Conservation (phyloP, 2,888 invertebrate species). For the Balanococcus diminutus region DNA sequence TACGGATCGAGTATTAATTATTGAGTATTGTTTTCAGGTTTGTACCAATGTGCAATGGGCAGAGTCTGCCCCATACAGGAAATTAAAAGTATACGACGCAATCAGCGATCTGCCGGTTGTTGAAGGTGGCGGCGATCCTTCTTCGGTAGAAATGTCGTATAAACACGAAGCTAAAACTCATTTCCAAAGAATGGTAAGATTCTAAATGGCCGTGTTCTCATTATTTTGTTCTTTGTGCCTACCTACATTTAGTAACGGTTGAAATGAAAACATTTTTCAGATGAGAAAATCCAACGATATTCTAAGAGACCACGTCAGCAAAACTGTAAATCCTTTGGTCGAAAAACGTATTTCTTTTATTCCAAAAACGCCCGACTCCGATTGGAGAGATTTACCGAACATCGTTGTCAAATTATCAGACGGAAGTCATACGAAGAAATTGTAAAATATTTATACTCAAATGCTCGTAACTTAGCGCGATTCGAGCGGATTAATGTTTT, state of each 20-base stretch:
- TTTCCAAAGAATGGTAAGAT: conserved; percentile 66
- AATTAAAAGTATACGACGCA: conserved; percentile 79
- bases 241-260: too few species aligned
- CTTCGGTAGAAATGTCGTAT: conserved; percentile 70
- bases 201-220: background rate
- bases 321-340: conserved; percentile 80
- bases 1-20: background rate
- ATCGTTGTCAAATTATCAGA: conserved; percentile 73
- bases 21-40: conserved; percentile 60
- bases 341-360: conserved; percentile 78
- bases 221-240: background rate
- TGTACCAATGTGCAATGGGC: conserved; percentile 68
- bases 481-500: background rate
- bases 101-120: conserved; percentile 82
- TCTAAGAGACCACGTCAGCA: conserved; percentile 79
- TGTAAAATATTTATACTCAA: conserved; percentile 62
- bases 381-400: conserved; percentile 88
- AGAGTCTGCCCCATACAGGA: conserved; percentile 76
- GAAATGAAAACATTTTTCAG: conserved; percentile 60
- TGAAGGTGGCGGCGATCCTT: conserved; percentile 72
- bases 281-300: conserved; percentile 64
- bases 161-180: conserved; percentile 73
- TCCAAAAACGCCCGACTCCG: conserved; percentile 76
- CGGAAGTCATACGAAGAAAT: conserved; percentile 70
- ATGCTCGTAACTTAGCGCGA: background rate